Evolutionary conservation across 37 sponge, comb jelly and placozoan genomes (phyloP).

Genomic region (Hormiphora californensis): DNA sequence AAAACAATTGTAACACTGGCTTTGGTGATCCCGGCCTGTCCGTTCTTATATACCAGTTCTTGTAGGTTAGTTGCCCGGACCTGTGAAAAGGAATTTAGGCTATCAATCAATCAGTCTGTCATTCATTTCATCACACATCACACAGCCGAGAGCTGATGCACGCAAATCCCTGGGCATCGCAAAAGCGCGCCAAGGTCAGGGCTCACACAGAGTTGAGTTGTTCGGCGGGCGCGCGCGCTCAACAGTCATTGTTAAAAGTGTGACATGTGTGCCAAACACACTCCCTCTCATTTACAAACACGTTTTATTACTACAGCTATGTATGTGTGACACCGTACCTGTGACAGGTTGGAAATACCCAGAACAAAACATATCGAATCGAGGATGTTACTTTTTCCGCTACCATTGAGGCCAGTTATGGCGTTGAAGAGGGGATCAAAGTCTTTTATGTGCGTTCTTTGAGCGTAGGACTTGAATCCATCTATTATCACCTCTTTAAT

Average conservation of each 20-base stretch:
- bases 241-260: background rate
- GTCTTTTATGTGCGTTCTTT: constrained; percentile 78
- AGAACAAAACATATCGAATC: constrained; percentile 94
- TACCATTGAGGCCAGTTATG: constrained; percentile 96
- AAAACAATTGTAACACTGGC: constrained; percentile 97
- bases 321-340: constrained; percentile 58
- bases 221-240: background rate
- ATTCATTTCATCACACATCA: background rate
- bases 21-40: constrained; percentile 95
- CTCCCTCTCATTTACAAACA: background rate
- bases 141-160: background rate
- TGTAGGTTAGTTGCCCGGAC: constrained; percentile 91
- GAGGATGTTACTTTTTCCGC: constrained; percentile 96
- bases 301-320: background rate
- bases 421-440: constrained; percentile 97
- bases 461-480: constrained; percentile 98
- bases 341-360: constrained; percentile 92
- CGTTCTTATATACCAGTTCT: constrained; percentile 97
- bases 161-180: no score
- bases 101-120: background rate
- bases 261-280: background rate
- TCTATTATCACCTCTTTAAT: constrained; percentile 90
- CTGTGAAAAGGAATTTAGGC: constrained; percentile 58
- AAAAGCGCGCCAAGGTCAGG: background rate
- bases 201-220: background rate